These are phyloP conservation scores for Aphrophora alni DNA, from an alignment of 2,888 invertebrate genomes.

Conservation along the genomic window DNA sequence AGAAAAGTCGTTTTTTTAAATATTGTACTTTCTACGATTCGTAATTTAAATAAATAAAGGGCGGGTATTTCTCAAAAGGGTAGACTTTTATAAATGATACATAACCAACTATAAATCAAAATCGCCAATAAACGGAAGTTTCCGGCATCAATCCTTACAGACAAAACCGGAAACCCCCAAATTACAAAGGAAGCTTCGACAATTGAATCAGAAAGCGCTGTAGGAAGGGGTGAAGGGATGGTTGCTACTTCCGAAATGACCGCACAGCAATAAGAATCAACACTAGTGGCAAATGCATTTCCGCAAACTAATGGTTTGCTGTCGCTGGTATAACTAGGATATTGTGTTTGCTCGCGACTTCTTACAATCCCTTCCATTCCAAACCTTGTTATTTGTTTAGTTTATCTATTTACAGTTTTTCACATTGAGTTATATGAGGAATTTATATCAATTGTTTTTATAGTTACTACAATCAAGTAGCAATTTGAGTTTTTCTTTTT, in stretches of 20 bases:
- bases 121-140: not conserved
- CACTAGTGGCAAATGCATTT: constrained; percentile 37
- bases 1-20: no score
- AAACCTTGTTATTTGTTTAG: no score
- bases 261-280: constrained; percentile 20
- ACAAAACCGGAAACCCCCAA: not conserved
- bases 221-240: not conserved
- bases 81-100: not conserved
- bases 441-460: no score
- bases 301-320: not conserved
- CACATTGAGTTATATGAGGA: no score
- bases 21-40: no score
- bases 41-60: not conserved
- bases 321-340: not conserved
- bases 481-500: no score
- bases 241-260: not conserved
- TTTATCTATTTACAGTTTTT: no score
- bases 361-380: no score
- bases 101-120: not conserved
- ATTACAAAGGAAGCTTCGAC: not conserved
- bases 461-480: no score
- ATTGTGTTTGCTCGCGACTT: not conserved
- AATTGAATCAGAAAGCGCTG: constrained; percentile 2
- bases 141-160: not conserved
- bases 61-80: not conserved